phyloP scores from a whole-genome alignment of 2,113 vertebrate genomes.

The Xerus inauris region DNA sequence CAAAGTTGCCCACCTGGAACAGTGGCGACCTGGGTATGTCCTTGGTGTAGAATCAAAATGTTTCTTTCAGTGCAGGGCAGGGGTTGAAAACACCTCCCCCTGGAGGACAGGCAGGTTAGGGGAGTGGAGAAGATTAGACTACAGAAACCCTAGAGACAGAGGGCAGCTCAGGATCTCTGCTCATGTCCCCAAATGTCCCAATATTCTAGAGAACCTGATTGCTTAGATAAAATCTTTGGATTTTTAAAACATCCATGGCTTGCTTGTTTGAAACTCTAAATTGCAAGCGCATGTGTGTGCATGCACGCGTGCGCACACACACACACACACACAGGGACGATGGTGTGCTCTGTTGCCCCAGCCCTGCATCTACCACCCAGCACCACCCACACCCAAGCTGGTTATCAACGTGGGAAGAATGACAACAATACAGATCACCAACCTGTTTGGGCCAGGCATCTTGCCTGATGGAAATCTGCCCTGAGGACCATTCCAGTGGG shows the following conservation, averaged over 20 bases:
- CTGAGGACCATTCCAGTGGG: too few relatives aligned
- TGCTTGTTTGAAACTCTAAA: not conserved
- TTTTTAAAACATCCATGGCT: not conserved
- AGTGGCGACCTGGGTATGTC: not conserved
- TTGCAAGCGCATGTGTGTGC: too few relatives aligned
- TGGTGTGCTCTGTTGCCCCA: too few relatives aligned
- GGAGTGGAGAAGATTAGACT: not conserved
- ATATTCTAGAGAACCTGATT: not conserved
- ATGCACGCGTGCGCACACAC: too few relatives aligned
- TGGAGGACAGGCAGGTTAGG: not conserved
- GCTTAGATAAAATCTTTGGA: not conserved
- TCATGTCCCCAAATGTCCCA: not conserved
- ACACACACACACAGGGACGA: not conserved
- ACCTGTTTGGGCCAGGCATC: too few relatives aligned
- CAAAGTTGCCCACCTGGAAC: not conserved
- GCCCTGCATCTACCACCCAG: fast-evolving
- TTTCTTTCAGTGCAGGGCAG: not conserved
- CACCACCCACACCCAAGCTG: fast-evolving
- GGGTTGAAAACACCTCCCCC: not conserved
- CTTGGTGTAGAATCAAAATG: not conserved
- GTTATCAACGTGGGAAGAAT: not conserved
- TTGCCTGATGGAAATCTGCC: not conserved
- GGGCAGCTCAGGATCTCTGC: not conserved
- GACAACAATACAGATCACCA: not conserved
- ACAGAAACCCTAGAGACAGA: fast-evolving